Evolutionary conservation across 1,140 invertebrate species (phyloP).

Genomic region (Acyrthosiphon pisum): DNA sequence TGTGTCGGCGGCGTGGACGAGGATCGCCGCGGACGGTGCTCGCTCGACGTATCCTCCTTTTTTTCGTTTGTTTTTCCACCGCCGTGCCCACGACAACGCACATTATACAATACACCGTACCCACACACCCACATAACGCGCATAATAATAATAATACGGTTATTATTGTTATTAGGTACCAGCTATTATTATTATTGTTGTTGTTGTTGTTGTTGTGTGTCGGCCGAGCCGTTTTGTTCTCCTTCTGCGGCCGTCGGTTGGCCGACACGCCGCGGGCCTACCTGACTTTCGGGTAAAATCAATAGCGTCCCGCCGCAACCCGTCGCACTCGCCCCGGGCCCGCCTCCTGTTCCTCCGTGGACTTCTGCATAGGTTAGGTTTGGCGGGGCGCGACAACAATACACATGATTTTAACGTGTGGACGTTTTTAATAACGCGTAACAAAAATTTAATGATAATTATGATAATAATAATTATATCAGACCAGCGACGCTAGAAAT

Average conservation of each 20-base stretch:
- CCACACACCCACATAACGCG: no score
- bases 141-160: background rate
- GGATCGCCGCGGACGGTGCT: background rate
- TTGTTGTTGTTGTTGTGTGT: background rate
- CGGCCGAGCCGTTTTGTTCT: background rate
- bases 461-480: background rate
- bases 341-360: background rate
- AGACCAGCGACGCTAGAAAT: background rate
- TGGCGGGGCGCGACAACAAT: background rate
- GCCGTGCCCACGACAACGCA: background rate
- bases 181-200: no score
- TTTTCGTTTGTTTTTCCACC: background rate
- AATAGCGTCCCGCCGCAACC: background rate
- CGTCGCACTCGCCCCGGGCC: background rate
- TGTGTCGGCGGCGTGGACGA: no score
- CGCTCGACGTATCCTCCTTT: background rate
- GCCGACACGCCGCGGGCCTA: background rate
- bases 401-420: background rate
- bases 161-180: background rate
- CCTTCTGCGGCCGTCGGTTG: background rate
- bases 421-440: background rate
- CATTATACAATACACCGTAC: no score
- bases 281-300: constrained; percentile 12
- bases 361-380: background rate
- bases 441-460: background rate